Conservation (phyloP, 1,140 invertebrate genomes). For the Orius laevigatus region DNA sequence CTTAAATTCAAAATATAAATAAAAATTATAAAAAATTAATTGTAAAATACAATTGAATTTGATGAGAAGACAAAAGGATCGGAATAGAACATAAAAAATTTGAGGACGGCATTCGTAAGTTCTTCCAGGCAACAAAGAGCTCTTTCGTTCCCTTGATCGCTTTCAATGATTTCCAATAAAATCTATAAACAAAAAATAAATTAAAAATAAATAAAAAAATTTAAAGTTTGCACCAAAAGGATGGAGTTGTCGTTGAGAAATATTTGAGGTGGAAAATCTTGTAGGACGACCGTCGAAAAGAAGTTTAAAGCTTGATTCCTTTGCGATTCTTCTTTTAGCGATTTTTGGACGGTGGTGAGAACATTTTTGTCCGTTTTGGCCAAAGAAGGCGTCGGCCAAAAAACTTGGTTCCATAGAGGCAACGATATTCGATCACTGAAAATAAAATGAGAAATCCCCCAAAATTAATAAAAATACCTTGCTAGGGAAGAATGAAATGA, state of each 20-base stretch:
- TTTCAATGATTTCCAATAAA: not conserved
- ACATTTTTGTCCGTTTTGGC: constrained; percentile 10
- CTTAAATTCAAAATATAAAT: too few species aligned
- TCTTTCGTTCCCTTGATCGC: not conserved
- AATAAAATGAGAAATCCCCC: not conserved
- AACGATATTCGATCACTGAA: too few species aligned
- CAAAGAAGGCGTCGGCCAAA: not conserved
- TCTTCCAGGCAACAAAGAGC: too few species aligned
- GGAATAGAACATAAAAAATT: too few species aligned
- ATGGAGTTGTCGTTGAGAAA: constrained; percentile 10
- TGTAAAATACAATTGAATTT: too few species aligned
- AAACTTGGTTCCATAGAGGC: not conserved
- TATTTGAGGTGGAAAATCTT: constrained; percentile 14
- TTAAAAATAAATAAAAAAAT: not conserved
- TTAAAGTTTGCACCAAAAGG: constrained; percentile 7
- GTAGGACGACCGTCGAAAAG: constrained; percentile 9
- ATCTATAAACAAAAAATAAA: not conserved
- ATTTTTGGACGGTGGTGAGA: not conserved
- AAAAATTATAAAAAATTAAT: too few species aligned
- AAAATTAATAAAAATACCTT: not conserved
- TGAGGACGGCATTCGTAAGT: too few species aligned
- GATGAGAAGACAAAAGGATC: too few species aligned
- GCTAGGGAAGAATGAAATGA: not conserved
- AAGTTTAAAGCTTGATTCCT: constrained; percentile 11
- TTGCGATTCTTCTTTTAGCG: constrained; percentile 5